Percentiles rank a stretch among this genome's conserved stretches.
phyloP scores from a whole-genome alignment of 2,888 invertebrate genomes.

The Hypomecis punctinalis region DNA sequence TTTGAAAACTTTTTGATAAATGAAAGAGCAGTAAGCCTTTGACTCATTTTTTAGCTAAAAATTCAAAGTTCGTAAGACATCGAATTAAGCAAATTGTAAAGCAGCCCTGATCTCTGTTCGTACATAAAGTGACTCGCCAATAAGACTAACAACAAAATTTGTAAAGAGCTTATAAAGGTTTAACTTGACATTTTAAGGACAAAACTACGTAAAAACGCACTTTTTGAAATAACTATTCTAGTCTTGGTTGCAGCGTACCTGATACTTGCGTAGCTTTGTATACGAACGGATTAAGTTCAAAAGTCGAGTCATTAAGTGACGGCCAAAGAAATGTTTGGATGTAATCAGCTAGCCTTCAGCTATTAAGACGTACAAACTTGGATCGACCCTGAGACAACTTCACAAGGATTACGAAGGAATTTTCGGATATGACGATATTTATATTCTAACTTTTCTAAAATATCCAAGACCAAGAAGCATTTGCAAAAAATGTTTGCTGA shows the following conservation, averaged over 20 bases:
- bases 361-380: slow-evolving; percentile 76
- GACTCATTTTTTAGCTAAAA: slow-evolving; percentile 48
- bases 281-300: slow-evolving; percentile 54
- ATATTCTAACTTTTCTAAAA: no score
- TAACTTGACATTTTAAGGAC: no score
- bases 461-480: no score
- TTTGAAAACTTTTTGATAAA: slow-evolving; percentile 39
- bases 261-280: background rate
- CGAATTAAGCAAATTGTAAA: slow-evolving; percentile 54
- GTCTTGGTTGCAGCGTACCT: background rate
- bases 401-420: slow-evolving; percentile 15
- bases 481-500: no score
- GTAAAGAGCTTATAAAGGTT: no score
- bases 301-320: slow-evolving; percentile 73
- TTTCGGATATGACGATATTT: slow-evolving; percentile 14
- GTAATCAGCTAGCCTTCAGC: slow-evolving; percentile 76
- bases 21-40: slow-evolving; percentile 53
- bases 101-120: background rate
- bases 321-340: slow-evolving; percentile 68
- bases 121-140: background rate
- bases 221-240: no score
- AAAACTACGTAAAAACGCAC: no score
- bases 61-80: slow-evolving; percentile 36
- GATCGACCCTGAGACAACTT: slow-evolving; percentile 67
- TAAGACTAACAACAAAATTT: background rate